Base-by-base conservation (phyloP, 2,113 vertebrate genomes). In the Shinisaurus crocodilurus region DNA sequence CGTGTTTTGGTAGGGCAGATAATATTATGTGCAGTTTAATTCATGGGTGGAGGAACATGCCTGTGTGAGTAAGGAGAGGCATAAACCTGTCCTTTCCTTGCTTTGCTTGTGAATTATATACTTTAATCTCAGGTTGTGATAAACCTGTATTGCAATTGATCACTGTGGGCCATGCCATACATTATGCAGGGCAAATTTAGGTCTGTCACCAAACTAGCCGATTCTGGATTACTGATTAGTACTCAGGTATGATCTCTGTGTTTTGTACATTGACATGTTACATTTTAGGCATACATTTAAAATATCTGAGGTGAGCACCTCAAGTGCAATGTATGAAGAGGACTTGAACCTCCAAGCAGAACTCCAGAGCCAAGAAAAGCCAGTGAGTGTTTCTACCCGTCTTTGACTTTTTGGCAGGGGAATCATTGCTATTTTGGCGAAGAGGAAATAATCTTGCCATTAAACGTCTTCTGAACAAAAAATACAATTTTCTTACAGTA, bases 381-480 rank as follows among this genome's bases (percentile, higher is more conserved):
- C 74, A 27, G 69, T 87, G 12, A 16, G 0, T 72, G 2, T 8
- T 4, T 12, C 70, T 27, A 29, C 84, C 81, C 70, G n/a, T 23
- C 12, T 40, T 20, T 37, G 16, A 8, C 5, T 25, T 5, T 13
- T 85, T 37, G 43, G 32, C 12, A 87, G 87, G 67, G 43, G 18
- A 50, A 23, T 63, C 27, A 45, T 43, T 60, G 83, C 50, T 86
- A 6, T 5, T 79, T 93, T 84, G 50, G 69, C n/a, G 86, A 91
- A 29, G n/a, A 43, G 48, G 63, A 40, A 91, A 95, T 57, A 15
- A 34, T 87, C 77, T 15, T 77, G 40, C 90, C 94, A 88, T n/a
- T n/a, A n/a, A n/a, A n/a, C n/a, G n/a, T n/a, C n/a, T n/a, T n/a
- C n/a, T n/a, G n/a, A n/a, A n/a, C n/a, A n/a, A n/a, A n/a, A n/a